A percentile compares a stretch with the other conserved stretches of the same genome.
phyloP scores from a whole-genome alignment of 2,888 invertebrate species.

The Cremastobaeus sp. region DNA sequence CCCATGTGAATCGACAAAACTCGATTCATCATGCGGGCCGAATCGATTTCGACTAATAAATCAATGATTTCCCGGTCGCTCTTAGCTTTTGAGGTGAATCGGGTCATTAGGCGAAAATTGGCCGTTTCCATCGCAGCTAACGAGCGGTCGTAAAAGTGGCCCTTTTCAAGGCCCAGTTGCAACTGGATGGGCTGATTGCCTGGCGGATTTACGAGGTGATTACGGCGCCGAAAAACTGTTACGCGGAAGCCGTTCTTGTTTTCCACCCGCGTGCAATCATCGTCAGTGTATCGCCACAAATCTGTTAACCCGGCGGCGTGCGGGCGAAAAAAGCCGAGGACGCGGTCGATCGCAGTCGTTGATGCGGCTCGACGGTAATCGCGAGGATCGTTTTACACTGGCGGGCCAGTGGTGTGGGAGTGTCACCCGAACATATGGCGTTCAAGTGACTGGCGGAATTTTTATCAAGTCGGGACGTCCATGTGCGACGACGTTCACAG shows the following conservation, averaged over 20 bases:
- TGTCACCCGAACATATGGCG: constrained; percentile 55
- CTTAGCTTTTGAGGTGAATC: neutral
- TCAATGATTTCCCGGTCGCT: neutral
- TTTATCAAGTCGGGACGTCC: constrained; percentile 33
- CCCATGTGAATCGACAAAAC: no score
- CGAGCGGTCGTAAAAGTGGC: neutral
- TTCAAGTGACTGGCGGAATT: constrained; percentile 52
- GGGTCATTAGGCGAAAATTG: neutral
- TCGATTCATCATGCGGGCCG: no score
- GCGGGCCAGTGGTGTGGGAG: constrained; percentile 43
- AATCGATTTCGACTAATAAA: neutral
- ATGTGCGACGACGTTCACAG: constrained; percentile 44
- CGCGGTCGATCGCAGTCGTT: constrained; percentile 9
- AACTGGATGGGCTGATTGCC: no score
- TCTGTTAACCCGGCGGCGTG: constrained; percentile 17
- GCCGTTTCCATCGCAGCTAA: neutral
- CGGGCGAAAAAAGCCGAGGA: neutral
- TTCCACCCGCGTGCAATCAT: constrained; percentile 18
- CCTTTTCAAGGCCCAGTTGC: no score
- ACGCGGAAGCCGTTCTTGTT: constrained; percentile 14
- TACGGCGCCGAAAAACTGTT: constrained; percentile 25
- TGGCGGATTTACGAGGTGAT: no score
- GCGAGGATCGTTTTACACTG: constrained; percentile 36
- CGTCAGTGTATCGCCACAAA: constrained; percentile 20
- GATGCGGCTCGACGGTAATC: constrained; percentile 35